Base-by-base conservation (phyloP, 2,888 invertebrate species). In the Allophyes oxyacanthae region DNA sequence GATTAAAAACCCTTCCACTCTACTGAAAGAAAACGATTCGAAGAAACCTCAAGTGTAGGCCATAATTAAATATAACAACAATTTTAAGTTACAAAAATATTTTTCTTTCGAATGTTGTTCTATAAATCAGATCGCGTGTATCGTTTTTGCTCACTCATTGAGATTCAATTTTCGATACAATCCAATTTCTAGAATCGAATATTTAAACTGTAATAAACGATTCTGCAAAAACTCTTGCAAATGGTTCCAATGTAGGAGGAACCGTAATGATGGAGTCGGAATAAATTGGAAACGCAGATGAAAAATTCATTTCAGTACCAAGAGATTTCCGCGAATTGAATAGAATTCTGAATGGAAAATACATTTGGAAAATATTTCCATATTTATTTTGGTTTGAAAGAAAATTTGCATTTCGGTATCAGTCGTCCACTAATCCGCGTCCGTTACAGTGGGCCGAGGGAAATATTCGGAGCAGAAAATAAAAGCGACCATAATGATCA, bases 221-320 rank as follows among this genome's bases (percentile, higher is more conserved):
- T 60, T 44, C 26, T 5, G 49, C 5, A 33, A 42, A 55, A 61
- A 11, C 30, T 15, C 30, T 20, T 7, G 40, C 26, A 38, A 62
- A 49, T 49, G 8, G 41, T 52, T 42, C 25, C 5, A 54, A 44
- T 33, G 38, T 37, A 46, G 15, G 40, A 36, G 11, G 14, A 38
- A 54, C 36, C 36, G 34, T 58, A 67, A 72, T 56, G 58, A 60
- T 26, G 38, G 25, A 20, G 11, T 14, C 33, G 10, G 55, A 58
- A 67, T 56, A 61, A 71, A 67, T 67, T 61, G 60, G 26, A 51
- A 61, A 64, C 58, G 50, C 60, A 46, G 53, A 72, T 68, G 41
- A 28, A 68, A 64, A 57, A 53, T 43, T 57, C 56, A 64, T 54
- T 62, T 50, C 41, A 51, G 20, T 40, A 11, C 25, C 11, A 41